Evolutionary conservation across 2,113 vertebrate genomes (phyloP).

Genomic region (Neolamprologus ventralis): DNA sequence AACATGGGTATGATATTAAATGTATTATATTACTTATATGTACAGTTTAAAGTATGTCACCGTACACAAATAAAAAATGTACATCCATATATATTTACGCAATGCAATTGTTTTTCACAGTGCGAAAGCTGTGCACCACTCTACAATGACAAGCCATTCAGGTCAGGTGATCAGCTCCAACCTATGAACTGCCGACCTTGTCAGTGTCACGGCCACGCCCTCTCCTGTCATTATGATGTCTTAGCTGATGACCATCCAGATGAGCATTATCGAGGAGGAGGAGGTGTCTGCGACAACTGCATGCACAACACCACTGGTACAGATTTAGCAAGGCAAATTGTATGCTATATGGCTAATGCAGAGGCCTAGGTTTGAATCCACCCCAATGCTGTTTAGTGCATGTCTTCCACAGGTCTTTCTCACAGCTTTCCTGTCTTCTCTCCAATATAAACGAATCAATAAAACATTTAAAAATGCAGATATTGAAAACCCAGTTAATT

Average conservation of each 20-base stretch:
- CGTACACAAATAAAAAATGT: background rate
- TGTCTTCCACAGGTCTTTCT: background rate
- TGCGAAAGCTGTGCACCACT: constrained; percentile 80
- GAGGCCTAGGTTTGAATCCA: background rate
- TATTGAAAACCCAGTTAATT: background rate
- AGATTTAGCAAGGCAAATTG: background rate
- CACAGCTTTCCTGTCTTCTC: background rate
- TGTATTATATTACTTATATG: background rate
- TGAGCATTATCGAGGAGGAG: constrained; percentile 78
- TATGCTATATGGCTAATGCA: background rate
- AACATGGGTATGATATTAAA: background rate
- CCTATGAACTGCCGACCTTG: constrained; percentile 83
- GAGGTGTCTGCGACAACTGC: constrained; percentile 84
- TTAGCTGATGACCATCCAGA: constrained; percentile 74
- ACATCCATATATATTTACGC: background rate
- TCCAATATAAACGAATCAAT: background rate
- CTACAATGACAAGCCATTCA: constrained; percentile 88
- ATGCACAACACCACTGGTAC: constrained; percentile 83
- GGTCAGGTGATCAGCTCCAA: constrained; percentile 75
- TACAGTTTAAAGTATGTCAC: background rate
- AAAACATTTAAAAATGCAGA: background rate
- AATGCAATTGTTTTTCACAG: constrained; percentile 47
- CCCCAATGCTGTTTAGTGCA: background rate
- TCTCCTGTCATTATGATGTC: constrained; percentile 81
- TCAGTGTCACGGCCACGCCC: constrained; percentile 78